Percentiles rank a stretch among this genome's conserved stretches.
Conservation (phyloP, 1,140 invertebrate genomes). For the Camponotus pennsylvanicus region DNA sequence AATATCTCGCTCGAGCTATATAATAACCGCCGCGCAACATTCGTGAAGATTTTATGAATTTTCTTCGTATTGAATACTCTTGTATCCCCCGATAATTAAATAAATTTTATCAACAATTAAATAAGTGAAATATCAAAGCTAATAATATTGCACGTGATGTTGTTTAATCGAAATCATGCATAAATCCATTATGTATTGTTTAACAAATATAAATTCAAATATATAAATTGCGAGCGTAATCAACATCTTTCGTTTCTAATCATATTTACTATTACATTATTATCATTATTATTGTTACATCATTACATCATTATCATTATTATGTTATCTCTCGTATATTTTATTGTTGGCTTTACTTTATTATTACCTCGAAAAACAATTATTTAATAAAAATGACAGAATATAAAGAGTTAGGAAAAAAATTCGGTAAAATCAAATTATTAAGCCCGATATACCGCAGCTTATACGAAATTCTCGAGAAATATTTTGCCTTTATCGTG, state of each 20-base stretch:
- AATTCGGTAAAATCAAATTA: background rate
- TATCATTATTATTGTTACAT: background rate
- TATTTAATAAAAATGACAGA: background rate
- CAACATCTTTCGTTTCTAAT: slow-evolving; percentile 1
- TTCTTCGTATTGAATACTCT: slow-evolving; percentile 3
- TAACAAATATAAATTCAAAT: background rate
- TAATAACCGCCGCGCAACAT: slow-evolving; percentile 14
- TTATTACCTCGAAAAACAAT: background rate
- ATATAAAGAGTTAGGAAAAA: background rate
- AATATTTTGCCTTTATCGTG: slow-evolving; percentile 44
- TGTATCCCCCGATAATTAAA: slow-evolving; percentile 3
- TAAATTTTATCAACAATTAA: slow-evolving; percentile 20
- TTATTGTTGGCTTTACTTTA: too few relatives aligned
- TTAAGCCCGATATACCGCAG: background rate
- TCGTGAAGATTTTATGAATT: background rate
- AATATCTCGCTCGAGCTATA: slow-evolving; percentile 21
- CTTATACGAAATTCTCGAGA: slow-evolving; percentile 9
- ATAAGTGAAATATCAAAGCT: background rate
- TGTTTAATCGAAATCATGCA: background rate
- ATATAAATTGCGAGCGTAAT: background rate
- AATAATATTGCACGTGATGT: background rate
- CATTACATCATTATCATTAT: too few relatives aligned
- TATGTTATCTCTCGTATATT: too few relatives aligned
- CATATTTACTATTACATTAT: background rate
- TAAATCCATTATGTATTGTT: background rate